Evolutionary conservation across 2,797 vertebrate species (phyloP).

Genomic region (Acanthis flammea): DNA sequence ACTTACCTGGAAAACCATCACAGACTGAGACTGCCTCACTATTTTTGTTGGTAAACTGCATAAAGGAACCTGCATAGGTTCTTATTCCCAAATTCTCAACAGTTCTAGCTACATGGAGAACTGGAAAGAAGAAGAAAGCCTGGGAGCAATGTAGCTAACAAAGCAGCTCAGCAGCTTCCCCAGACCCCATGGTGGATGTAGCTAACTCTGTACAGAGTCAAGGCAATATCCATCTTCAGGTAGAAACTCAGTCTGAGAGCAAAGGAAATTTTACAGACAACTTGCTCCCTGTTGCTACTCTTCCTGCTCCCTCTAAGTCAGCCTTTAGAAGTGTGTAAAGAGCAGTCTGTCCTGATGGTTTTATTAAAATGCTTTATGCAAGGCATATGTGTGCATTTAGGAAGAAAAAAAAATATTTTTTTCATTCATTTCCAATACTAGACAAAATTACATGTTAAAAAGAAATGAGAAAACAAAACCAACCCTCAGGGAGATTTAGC

Average conservation of each 20-base stretch:
- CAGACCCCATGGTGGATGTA: rapidly evolving
- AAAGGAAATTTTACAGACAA: not conserved
- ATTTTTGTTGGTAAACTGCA: not conserved
- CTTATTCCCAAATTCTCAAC: not conserved
- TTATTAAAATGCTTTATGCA: not conserved
- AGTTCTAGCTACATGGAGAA: not conserved
- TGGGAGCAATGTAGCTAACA: not conserved
- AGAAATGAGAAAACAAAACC: not conserved
- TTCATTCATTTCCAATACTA: not conserved
- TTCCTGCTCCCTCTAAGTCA: not conserved
- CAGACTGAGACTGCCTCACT: not conserved
- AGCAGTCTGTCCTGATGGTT: not conserved
- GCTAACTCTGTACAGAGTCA: not conserved
- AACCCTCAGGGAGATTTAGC: not conserved
- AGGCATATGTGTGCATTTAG: not conserved
- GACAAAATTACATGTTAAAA: not conserved
- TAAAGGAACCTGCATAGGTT: not conserved
- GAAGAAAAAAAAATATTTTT: not conserved
- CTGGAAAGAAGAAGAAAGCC: not conserved
- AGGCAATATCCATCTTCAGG: not conserved
- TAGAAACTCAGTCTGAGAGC: not conserved
- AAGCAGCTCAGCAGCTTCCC: not conserved
- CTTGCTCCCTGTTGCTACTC: not conserved
- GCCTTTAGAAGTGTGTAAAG: not conserved
- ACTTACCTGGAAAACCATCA: not conserved